Evolutionary conservation across 2,797 vertebrate species (phyloP).

Genomic region (Micrastur ruficollis): DNA sequence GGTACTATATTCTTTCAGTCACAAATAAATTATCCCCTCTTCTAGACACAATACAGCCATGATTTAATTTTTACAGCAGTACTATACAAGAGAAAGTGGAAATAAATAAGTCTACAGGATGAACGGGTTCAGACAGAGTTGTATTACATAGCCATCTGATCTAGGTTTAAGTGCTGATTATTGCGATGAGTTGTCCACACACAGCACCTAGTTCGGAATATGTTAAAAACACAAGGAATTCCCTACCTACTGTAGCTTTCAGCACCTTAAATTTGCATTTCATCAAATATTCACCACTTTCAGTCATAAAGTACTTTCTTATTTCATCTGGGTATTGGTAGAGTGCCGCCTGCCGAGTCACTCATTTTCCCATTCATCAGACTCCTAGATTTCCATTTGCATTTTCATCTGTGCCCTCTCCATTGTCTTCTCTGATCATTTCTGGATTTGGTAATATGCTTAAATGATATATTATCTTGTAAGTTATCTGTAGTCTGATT

Average conservation of each 20-base stretch:
- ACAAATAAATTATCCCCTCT: neutral
- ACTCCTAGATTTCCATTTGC: neutral
- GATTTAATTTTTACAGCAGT: slow-evolving; percentile 1
- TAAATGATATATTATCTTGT: neutral
- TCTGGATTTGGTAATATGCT: neutral
- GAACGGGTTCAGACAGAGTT: neutral
- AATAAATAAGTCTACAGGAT: neutral
- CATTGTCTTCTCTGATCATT: neutral
- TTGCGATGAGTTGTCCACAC: neutral
- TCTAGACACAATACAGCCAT: neutral
- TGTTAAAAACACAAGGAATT: neutral
- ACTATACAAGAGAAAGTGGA: neutral
- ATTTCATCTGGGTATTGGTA: neutral
- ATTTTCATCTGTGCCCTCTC: neutral
- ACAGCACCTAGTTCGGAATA: neutral
- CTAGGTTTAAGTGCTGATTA: neutral
- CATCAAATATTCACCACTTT: neutral
- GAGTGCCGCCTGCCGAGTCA: neutral
- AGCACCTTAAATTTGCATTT: neutral
- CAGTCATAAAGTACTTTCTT: neutral
- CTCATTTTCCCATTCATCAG: neutral
- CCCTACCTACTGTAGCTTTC: neutral
- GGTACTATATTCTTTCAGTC: neutral
- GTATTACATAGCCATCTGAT: neutral
- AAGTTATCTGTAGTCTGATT: neutral